A percentile compares a stretch with the other conserved stretches of the same genome.
Conservation (phyloP, 1,140 invertebrate species). For the Planococcus citri region DNA sequence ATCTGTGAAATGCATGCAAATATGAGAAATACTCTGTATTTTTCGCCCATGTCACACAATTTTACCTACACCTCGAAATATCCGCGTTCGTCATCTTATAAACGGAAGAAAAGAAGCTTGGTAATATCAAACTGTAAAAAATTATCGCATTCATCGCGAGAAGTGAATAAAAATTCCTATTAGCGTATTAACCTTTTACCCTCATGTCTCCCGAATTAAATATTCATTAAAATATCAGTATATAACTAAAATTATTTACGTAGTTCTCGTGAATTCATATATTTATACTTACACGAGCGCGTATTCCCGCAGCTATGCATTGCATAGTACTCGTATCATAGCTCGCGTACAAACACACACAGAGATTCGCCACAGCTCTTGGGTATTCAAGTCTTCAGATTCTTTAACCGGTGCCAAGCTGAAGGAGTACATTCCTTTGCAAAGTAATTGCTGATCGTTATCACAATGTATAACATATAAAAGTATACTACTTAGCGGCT, state of each 20-base stretch:
- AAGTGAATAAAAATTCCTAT: neutral
- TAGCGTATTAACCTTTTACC: neutral
- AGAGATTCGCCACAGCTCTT: neutral
- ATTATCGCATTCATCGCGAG: too few species aligned
- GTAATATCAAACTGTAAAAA: too few species aligned
- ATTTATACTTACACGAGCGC: neutral
- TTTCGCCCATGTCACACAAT: too few species aligned
- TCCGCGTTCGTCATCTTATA: too few species aligned
- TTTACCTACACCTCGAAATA: too few species aligned
- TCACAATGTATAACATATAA: constrained; percentile 8
- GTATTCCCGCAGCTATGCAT: too few species aligned
- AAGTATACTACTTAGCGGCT: constrained; percentile 13
- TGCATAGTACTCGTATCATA: too few species aligned
- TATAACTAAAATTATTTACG: constrained; percentile 14
- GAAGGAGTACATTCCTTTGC: constrained; percentile 15
- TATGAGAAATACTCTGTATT: too few species aligned
- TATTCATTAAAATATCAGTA: constrained; percentile 15
- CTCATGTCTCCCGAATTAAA: neutral
- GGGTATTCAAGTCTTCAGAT: neutral
- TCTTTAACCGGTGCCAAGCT: neutral
- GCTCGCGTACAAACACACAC: too few species aligned
- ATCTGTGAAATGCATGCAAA: too few species aligned
- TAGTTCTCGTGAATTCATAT: neutral
- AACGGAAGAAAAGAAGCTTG: too few species aligned
- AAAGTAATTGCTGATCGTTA: constrained; percentile 18